These are phyloP conservation scores for Patella caerulea DNA, from an alignment of 2,888 invertebrate genomes.

Conservation along the genomic window DNA sequence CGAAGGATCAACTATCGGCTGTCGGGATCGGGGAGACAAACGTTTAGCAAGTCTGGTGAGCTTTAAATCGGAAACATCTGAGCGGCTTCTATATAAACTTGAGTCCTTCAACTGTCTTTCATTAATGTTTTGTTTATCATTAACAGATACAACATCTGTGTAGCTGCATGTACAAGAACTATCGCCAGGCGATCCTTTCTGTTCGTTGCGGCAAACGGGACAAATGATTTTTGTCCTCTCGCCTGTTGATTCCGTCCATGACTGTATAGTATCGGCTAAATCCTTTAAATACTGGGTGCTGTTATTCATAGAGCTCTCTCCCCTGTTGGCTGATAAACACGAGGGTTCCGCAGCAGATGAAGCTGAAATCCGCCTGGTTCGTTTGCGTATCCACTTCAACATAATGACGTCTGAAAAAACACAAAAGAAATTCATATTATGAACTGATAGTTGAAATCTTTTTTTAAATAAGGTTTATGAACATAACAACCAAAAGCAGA, in stretches of 20 bases:
- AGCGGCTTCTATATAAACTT: background rate
- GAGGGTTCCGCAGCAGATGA: background rate
- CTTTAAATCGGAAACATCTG: constrained; percentile 1
- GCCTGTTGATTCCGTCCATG: too few species aligned
- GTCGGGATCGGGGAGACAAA: background rate
- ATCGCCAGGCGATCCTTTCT: background rate
- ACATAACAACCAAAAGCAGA: background rate
- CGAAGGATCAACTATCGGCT: background rate
- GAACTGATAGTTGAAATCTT: background rate
- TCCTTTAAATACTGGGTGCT: background rate
- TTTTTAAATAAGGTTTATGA: too few species aligned
- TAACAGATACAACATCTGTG: background rate
- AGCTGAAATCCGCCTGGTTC: background rate
- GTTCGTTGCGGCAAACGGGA: background rate
- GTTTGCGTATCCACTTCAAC: background rate
- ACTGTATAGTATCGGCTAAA: background rate
- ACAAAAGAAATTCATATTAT: background rate
- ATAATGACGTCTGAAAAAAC: background rate
- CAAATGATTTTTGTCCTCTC: background rate
- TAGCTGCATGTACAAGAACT: background rate
- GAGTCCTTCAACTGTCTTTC: background rate
- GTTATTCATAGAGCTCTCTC: background rate
- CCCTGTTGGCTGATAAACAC: background rate
- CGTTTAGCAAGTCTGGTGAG: background rate
- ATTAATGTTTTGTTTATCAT: background rate